Evolutionary conservation across 1,140 invertebrate species (phyloP), one percentile per base, ranked within the genome.

Genomic region (Acyrthosiphon pisum): DNA sequence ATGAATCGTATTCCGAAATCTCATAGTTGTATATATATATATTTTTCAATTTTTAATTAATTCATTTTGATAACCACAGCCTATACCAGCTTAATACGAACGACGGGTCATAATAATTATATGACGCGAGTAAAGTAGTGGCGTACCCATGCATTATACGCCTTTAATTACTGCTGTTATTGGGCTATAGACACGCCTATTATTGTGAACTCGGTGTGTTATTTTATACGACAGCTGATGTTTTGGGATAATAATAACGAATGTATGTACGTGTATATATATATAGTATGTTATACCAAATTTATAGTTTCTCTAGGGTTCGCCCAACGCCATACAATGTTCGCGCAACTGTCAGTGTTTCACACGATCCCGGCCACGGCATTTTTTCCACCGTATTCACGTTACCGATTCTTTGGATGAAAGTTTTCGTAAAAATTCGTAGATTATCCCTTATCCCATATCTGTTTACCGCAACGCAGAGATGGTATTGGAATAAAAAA

Each of bases 161-260:
- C 60, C 30, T 68, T 68, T 68, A n/a, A n/a, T 68, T n/a, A 18
- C n/a, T 76, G 60, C n/a, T 76, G 14, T 18, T 76, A n/a, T n/a
- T 14, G 18, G 60, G 6, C 60, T n/a, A n/a, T n/a, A 6, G 60
- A 76, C 60, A 76, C 30, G 60, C 60, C 60, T n/a, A 76, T 76
- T 76, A 76, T n/a, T n/a, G 60, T 76, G 60, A 76, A n/a, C 60
- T n/a, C 56, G 9, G n/a, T 76, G 60, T 14, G 60, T 18, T 76
- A 76, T 68, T 68, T 68, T 76, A 76, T 76, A 76, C 60, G 60
- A 76, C 60, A 76, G 30, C 60, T 76, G 60, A 76, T n/a, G 60
- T n/a, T 68, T 76, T 4, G 18, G 60, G 30, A 76, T 76, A 76
- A 76, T 76, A 76, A 76, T 53, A 53, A 53, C 50, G 22, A 23